Evolutionary conservation across 2,888 invertebrate species (phyloP).

Genomic region (Pandemis corylana): DNA sequence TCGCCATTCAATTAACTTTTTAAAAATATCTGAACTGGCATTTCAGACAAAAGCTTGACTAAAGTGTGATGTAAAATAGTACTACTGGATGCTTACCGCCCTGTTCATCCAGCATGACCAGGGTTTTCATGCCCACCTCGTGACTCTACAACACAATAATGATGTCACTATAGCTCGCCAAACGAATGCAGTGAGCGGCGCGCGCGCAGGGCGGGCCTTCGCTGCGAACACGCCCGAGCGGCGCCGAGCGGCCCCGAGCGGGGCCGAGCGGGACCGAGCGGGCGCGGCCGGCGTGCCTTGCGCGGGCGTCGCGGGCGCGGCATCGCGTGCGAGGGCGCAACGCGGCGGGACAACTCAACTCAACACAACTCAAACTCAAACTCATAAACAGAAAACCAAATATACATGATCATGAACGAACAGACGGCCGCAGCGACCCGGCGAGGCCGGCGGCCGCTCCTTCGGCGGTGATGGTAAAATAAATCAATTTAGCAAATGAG

Average conservation of each 20-base stretch:
- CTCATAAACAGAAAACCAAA: slow-evolving; percentile 71
- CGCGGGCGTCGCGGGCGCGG: slow-evolving; percentile 33
- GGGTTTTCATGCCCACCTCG: slow-evolving; percentile 99
- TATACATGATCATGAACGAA: slow-evolving; percentile 66
- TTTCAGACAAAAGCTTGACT: slow-evolving; percentile 82
- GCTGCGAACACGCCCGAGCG: slow-evolving; percentile 34
- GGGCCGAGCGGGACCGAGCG: slow-evolving; percentile 11
- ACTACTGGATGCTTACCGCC: slow-evolving; percentile 96
- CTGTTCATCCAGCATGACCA: slow-evolving; percentile 99
- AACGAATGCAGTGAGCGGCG: slow-evolving; percentile 73
- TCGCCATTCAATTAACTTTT: slow-evolving; percentile 75
- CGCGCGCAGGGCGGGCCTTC: slow-evolving; percentile 48
- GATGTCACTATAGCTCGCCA: slow-evolving; percentile 85
- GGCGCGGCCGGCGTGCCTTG: slow-evolving; percentile 32
- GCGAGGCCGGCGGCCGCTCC: slow-evolving; percentile 56
- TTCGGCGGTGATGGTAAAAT: slow-evolving; percentile 61
- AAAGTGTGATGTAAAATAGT: slow-evolving; percentile 81
- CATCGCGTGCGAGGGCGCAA: slow-evolving; percentile 53
- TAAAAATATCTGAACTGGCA: slow-evolving; percentile 78
- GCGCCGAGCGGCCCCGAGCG: slow-evolving; percentile 34
- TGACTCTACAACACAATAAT: slow-evolving; percentile 96
- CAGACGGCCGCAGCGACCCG: slow-evolving; percentile 58
- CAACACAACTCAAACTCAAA: slow-evolving; percentile 75
- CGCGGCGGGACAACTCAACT: slow-evolving; percentile 67
- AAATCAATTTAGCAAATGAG: slow-evolving; percentile 80